Base-by-base conservation (phyloP, 2,888 invertebrate genomes). In the Dasysyrphus tricinctus region DNA sequence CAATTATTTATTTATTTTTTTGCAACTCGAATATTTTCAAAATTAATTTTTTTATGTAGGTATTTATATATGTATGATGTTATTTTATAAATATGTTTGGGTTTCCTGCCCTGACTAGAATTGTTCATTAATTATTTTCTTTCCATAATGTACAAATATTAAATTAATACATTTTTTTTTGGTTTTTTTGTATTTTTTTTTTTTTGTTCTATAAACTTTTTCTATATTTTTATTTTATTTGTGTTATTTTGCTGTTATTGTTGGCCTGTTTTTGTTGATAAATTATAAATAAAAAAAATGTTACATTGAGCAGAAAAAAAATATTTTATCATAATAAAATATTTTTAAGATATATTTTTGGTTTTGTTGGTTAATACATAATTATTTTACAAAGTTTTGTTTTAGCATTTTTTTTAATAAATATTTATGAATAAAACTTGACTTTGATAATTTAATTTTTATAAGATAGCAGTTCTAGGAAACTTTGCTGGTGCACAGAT, bases 291-390 rank as follows among this genome's bases (percentile, higher is more conserved):
- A 73, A 32, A 73, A 65, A 63, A 29, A 65, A 67, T 34, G 65
- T 67, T 47, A 69, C 54, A 39, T 54, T 69, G 69, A 69, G 69
- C 69, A 69, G 69, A 79, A 74, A 79, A 78, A 61, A 74, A 74
- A 83, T 67, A 69, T 83, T 79, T 79, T 74, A 47, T 75, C 74
- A 70, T 47, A 74, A 82, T 78, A 78, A 78, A 78, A 82, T 54
- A 65, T 67, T 56, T 39, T 12, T 5, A 51, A 5, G 12, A 2
- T 19, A 12, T 24, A 7, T 14, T 3, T 47, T 6, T 56, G 5
- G 34, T 44, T 44, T 56, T 44, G 3, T 49, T 67, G 44, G 9
- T 8, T 14, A 2, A 3, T 24, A 24, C 24, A 24, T 24, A 24
- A 61, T 37, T 59, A 59, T 63, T 65, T 19, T 61, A 61, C 61